Evolutionary conservation across 2,888 invertebrate genomes (phyloP).

Genomic region (Anoncus sp.): DNA sequence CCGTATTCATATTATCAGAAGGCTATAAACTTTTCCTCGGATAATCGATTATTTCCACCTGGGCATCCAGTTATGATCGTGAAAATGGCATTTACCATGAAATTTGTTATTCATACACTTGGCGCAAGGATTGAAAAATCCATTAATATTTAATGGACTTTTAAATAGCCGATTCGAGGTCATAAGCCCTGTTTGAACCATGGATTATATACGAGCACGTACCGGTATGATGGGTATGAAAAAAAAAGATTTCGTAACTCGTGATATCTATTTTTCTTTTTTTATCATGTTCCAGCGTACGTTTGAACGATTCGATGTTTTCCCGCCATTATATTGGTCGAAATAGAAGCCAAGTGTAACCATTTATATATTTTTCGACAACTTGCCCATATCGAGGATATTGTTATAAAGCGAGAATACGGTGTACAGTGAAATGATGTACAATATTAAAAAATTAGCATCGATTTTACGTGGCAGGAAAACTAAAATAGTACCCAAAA

Average conservation of each 20-base stretch:
- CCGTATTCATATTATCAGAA: neutral
- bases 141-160: conserved; percentile 39
- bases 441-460: too few relatives aligned
- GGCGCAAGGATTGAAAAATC: conserved; percentile 19
- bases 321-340: neutral
- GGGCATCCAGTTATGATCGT: neutral
- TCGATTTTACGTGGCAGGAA: too few relatives aligned
- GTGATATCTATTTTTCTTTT: neutral
- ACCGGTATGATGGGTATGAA: neutral
- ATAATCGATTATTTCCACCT: conserved; percentile 38
- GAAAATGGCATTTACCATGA: conserved; percentile 23
- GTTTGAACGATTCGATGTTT: neutral
- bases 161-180: conserved; percentile 12
- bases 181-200: neutral
- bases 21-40: neutral
- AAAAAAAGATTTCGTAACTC: neutral
- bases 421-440: neutral
- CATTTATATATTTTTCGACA: neutral
- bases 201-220: neutral
- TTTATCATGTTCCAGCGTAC: neutral
- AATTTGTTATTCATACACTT: conserved; percentile 37
- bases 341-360: neutral
- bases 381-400: too few relatives aligned
- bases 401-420: too few relatives aligned
- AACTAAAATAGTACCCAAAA: too few relatives aligned